Percentiles rank a stretch among this genome's conserved stretches.
Conservation (phyloP, 2,888 invertebrate genomes). For the Pachydiplax longipennis region DNA sequence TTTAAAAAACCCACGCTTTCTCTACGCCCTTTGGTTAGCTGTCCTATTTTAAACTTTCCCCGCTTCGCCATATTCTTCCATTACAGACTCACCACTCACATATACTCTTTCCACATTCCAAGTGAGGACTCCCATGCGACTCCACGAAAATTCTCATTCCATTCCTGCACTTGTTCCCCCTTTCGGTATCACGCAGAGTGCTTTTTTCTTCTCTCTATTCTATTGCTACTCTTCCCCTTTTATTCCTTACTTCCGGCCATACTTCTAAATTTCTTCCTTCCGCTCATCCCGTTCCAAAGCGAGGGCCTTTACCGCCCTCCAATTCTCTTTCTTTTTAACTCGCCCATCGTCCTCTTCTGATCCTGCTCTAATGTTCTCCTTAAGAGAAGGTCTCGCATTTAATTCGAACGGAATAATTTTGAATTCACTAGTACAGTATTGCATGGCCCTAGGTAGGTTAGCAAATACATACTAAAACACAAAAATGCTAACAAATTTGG, state of each 20-base stretch:
- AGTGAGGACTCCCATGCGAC: background rate
- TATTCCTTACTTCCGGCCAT: background rate
- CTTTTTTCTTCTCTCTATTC: background rate
- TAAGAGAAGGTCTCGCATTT: background rate
- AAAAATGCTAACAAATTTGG: too few relatives aligned
- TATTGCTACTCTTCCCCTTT: background rate
- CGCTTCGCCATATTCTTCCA: background rate
- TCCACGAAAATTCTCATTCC: background rate
- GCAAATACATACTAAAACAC: too few relatives aligned
- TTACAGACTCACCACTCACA: background rate
- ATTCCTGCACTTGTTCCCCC: background rate
- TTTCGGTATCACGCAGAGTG: background rate
- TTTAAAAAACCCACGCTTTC: too few relatives aligned
- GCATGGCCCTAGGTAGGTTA: too few relatives aligned
- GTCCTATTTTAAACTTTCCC: too few relatives aligned
- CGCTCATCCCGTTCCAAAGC: background rate
- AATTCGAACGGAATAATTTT: background rate
- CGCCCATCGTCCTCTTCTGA: background rate
- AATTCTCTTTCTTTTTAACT: background rate
- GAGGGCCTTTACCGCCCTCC: background rate
- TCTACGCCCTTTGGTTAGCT: too few relatives aligned
- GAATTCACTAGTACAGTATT: background rate
- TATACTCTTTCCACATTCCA: background rate
- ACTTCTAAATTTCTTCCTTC: slow-evolving; percentile 1
- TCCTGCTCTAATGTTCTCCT: background rate